Evolutionary conservation across 1,140 invertebrate genomes (phyloP).

Genomic region (Dendrolimus punctatus): DNA sequence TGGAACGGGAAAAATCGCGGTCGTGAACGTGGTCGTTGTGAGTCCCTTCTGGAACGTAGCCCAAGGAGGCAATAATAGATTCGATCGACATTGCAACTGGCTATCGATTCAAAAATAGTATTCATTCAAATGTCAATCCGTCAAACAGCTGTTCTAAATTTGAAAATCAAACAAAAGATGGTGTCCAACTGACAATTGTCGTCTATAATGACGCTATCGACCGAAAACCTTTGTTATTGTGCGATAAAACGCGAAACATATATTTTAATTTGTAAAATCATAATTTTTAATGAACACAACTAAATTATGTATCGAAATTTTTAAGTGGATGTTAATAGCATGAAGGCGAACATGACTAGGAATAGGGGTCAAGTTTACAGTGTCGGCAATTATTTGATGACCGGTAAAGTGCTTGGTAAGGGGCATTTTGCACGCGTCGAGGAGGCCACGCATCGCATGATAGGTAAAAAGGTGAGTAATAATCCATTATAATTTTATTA

Average conservation of each 20-base stretch:
- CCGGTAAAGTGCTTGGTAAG: constrained; percentile 72
- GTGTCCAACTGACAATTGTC: constrained; percentile 10
- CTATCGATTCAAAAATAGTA: constrained; percentile 8
- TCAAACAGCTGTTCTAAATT: constrained; percentile 15
- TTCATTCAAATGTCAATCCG: constrained; percentile 14
- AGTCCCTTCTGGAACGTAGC: too few species aligned
- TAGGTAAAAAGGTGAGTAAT: constrained; percentile 67
- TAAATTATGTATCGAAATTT: constrained; percentile 33
- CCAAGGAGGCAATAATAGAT: too few species aligned
- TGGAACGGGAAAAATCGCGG: too few species aligned
- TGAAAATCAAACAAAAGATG: constrained; percentile 20
- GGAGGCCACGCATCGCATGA: constrained; percentile 72
- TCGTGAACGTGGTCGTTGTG: too few species aligned
- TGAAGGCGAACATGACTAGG: constrained; percentile 33
- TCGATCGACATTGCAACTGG: too few species aligned
- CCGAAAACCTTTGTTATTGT: constrained; percentile 13
- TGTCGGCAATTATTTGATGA: constrained; percentile 75
- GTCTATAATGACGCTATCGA: constrained; percentile 24
- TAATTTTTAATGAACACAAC: constrained; percentile 13
- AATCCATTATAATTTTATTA: not conserved
- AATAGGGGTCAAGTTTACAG: constrained; percentile 54
- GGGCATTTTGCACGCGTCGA: constrained; percentile 75
- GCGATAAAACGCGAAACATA: constrained; percentile 9
- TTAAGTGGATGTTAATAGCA: constrained; percentile 26
- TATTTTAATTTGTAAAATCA: constrained; percentile 10